These are phyloP conservation scores for Stichopus chloronotus DNA, from an alignment of 35 echinoderm and acorn worm species.

Conservation along the genomic window DNA sequence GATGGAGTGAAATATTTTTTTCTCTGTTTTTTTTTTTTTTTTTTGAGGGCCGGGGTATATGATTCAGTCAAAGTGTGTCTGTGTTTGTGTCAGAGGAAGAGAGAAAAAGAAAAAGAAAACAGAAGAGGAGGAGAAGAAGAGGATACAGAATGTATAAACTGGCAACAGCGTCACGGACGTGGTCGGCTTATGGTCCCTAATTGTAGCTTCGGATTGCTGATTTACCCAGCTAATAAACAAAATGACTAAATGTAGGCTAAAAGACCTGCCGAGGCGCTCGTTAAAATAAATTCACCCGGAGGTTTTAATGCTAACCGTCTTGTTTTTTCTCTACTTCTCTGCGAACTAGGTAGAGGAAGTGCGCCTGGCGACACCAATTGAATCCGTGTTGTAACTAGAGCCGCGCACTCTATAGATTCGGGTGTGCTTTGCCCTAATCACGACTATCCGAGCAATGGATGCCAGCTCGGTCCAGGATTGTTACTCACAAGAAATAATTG, in stretches of 20 bases:
- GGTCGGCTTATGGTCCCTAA: neutral
- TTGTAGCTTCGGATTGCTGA: neutral
- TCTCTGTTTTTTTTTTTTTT: too few species aligned
- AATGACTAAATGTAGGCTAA: neutral
- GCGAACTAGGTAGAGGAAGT: neutral
- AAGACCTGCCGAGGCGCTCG: constrained; percentile 11
- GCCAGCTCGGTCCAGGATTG: too few species aligned
- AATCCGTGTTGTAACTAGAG: neutral
- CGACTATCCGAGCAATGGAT: too few species aligned
- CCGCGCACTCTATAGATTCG: too few species aligned
- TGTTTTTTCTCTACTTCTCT: neutral
- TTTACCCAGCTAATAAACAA: neutral
- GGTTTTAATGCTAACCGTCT: neutral
- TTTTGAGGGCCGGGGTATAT: constrained; percentile 1
- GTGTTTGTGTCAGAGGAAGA: neutral
- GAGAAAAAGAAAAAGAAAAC: neutral
- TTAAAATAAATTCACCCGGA: constrained; percentile 21
- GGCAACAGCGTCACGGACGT: constrained; percentile 17
- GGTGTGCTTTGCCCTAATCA: too few species aligned
- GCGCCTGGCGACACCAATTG: neutral
- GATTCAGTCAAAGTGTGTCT: neutral
- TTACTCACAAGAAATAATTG: too few species aligned
- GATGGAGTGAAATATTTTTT: neutral
- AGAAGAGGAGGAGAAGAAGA: neutral
- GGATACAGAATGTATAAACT: constrained; percentile 18